Evolutionary conservation across 2,888 invertebrate species (phyloP), one percentile per base, ranked within the genome.

Genomic region (Blastobasis lacticolella): DNA sequence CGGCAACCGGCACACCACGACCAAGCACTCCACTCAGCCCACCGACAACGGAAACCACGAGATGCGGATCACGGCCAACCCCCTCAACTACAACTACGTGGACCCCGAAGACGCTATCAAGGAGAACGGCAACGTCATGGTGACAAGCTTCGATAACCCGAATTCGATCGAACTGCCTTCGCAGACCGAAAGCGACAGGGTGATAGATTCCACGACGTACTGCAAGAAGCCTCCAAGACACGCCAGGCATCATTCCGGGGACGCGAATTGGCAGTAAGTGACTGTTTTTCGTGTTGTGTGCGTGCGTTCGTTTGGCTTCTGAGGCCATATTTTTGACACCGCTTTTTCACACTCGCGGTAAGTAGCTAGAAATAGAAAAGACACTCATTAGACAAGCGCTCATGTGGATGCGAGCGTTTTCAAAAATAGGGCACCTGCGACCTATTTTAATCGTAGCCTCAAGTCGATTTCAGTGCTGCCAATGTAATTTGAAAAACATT

Each of bases 11-110:
- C 86, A 85, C 45, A 79, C 79, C 4, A 82, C 70, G 4, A 88
- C 84, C 63, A 75, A 86, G 45, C 82, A 77, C 61, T 81, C 83
- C 0, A 60, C 75, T 0, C 83, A 78, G 58, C 80, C 69, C 4
- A 54, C 63, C 0, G 81, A 78, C 61, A 82, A 69, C 54, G 63
- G 71, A 56, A 73, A 87, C 69, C 67, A 87, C 66, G 86, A 92
- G 78, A 94, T 95, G 82, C 88, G 95, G 54, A 95, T 95, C 60
- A 95, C 94, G 37, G 89, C 91, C 54, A 95, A 95, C 79, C 95
- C 95, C 0, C 88, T 95, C 61, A 93, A 89, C 75, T 88, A 88
- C 68, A 93, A 92, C 75, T 94, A 93, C 71, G 90, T 90, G 23
- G 91, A 92, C 61, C 92, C 92, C 0, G 91, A 91, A 42, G 92